Percentiles rank a stretch among this genome's conserved stretches.
These are phyloP conservation scores for Chaetodon trifascialis DNA, from an alignment of 2,113 vertebrate species.

Conservation along the genomic window DNA sequence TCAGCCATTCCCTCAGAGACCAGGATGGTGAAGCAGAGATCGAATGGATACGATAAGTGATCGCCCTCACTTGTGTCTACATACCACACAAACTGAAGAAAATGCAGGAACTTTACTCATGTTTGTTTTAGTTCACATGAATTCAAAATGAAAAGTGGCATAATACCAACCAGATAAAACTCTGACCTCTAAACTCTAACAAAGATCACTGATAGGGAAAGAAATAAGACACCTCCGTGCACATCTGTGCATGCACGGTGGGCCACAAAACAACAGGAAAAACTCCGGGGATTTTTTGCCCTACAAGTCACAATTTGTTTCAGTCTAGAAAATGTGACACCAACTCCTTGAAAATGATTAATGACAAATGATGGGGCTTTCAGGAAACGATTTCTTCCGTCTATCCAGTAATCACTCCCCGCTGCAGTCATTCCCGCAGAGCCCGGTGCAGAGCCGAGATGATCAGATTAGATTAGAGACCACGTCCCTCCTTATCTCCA, in stretches of 20 bases:
- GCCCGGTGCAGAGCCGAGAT: slow-evolving; percentile 48
- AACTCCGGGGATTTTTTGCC: not conserved
- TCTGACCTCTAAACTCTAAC: no score
- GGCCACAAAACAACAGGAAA: not conserved
- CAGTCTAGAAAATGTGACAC: slow-evolving; percentile 31
- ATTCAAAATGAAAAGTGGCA: not conserved
- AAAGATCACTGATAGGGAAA: not conserved
- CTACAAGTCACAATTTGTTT: not conserved
- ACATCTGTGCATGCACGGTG: not conserved
- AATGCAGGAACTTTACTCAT: not conserved
- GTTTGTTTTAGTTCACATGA: not conserved
- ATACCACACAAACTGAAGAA: slow-evolving; percentile 24
- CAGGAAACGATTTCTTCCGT: slow-evolving; percentile 58
- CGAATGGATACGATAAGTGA: slow-evolving; percentile 46
- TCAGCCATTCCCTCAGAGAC: slow-evolving; percentile 56
- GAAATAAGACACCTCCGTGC: not conserved
- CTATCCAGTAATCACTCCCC: slow-evolving; percentile 67
- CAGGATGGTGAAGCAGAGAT: slow-evolving; percentile 31
- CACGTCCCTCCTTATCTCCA: slow-evolving; percentile 62
- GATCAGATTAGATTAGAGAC: slow-evolving; percentile 79
- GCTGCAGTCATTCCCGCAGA: slow-evolving; percentile 62
- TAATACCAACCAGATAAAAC: no score
- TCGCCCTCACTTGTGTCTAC: slow-evolving; percentile 21
- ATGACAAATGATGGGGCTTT: slow-evolving; percentile 43
- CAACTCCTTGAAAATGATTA: slow-evolving; percentile 40